A percentile compares a stretch with the other conserved stretches of the same genome.
These are phyloP conservation scores for Tautogolabrus adspersus DNA, from an alignment of 2,113 vertebrate genomes.

Conservation along the genomic window DNA sequence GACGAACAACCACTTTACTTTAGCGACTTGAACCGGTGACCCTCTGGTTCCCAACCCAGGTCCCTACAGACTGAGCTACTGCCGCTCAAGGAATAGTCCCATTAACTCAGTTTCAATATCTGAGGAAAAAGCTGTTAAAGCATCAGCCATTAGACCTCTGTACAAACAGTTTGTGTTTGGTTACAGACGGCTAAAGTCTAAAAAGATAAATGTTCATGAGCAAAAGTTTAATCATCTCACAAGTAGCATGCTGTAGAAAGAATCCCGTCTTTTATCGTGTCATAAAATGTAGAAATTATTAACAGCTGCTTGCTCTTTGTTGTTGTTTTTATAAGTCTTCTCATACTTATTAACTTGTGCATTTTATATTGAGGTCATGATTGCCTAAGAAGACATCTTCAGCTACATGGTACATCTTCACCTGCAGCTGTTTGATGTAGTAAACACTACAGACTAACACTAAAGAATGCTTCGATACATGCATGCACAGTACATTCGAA, in stretches of 20 bases:
- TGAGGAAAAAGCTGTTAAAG: background rate
- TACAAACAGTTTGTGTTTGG: no score
- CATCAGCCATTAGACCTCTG: no score
- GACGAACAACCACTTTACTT: no score
- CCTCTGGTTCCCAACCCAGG: no score
- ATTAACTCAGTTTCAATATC: background rate
- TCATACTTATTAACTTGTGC: background rate
- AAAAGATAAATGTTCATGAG: background rate
- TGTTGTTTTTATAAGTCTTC: no score
- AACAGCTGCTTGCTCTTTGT: background rate
- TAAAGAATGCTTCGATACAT: background rate
- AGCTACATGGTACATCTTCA: background rate
- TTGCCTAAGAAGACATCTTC: background rate
- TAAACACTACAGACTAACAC: background rate
- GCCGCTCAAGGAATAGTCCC: no score
- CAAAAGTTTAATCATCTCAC: background rate
- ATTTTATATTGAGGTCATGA: background rate
- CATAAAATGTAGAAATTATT: background rate
- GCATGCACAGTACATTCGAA: background rate
- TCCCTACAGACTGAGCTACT: no score
- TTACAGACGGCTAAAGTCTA: background rate
- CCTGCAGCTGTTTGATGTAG: background rate
- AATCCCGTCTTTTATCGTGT: background rate
- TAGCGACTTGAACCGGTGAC: no score
- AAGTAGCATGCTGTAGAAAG: background rate